These are phyloP conservation scores for Haliclystus octoradiatus DNA, from an alignment of 30 jellyfish, hydroid and myxozoan genomes.

Conservation along the genomic window DNA sequence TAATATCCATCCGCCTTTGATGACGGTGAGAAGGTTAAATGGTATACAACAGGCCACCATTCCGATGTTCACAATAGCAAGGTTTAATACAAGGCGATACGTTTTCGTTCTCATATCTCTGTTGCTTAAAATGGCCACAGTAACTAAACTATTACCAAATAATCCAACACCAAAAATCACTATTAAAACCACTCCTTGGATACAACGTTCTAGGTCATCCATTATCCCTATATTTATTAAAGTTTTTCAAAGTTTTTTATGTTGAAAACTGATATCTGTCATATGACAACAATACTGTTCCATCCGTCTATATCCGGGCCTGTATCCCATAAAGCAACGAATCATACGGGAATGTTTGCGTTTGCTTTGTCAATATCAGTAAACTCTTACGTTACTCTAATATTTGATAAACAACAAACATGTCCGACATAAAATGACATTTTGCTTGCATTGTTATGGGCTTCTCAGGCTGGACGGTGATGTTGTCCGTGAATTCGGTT, in stretches of 20 bases:
- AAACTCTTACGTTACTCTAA: no score
- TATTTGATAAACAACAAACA: no score
- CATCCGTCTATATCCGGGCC: no score
- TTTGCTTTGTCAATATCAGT: not conserved
- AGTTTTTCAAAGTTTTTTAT: no score
- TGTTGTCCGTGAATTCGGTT: no score
- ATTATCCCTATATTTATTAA: not conserved
- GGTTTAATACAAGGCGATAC: conserved; percentile 25
- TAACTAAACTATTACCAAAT: conserved; percentile 22
- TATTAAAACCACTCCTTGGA: conserved; percentile 19
- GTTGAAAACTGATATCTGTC: no score
- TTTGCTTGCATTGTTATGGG: no score
- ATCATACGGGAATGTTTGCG: no score
- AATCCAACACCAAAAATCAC: conserved; percentile 23
- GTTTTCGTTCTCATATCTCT: conserved; percentile 57
- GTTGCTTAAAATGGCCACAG: conserved; percentile 15
- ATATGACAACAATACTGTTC: no score
- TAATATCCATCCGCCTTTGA: conserved; percentile 39
- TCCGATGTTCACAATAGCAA: conserved; percentile 51
- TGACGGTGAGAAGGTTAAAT: conserved; percentile 38
- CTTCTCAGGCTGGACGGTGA: no score
- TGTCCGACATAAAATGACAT: no score
- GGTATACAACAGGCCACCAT: conserved; percentile 48
- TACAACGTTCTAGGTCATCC: conserved; percentile 7
- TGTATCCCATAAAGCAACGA: no score